These are phyloP conservation scores for Coryphaenoides rupestris DNA, from an alignment of 2,113 vertebrate species.

Conservation along the genomic window DNA sequence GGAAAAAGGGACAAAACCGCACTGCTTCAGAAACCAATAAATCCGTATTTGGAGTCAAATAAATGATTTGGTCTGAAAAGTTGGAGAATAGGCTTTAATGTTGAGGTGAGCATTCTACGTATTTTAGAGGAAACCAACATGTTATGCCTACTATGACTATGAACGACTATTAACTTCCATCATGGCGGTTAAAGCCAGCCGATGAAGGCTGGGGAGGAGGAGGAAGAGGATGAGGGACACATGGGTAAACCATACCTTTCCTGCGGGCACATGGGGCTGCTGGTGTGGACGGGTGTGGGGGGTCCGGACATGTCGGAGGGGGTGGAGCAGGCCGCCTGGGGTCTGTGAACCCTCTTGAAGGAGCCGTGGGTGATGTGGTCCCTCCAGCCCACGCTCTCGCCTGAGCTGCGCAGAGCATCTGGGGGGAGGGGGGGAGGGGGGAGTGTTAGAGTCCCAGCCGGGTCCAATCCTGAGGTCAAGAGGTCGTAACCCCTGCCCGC, in stretches of 20 bases:
- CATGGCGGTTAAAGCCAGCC: no score
- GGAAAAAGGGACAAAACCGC: no score
- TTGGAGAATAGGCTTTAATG: no score
- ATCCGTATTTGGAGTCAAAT: no score
- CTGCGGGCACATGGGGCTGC: slow-evolving; percentile 79
- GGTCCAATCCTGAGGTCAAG: neutral
- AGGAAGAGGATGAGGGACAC: neutral
- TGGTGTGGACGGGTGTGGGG: slow-evolving; percentile 79
- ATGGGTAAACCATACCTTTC: slow-evolving; percentile 74
- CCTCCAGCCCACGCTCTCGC: slow-evolving; percentile 74
- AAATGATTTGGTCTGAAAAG: no score
- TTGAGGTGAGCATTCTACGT: no score
- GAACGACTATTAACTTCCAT: no score
- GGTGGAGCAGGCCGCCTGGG: slow-evolving; percentile 62
- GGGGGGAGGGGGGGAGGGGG: neutral
- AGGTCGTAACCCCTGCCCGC: neutral
- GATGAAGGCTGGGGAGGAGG: neutral
- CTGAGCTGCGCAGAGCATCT: slow-evolving; percentile 64
- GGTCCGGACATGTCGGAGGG: slow-evolving; percentile 75
- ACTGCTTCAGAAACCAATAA: no score
- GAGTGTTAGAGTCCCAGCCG: no score
- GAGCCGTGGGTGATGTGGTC: slow-evolving; percentile 75
- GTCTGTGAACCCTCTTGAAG: slow-evolving; percentile 68
- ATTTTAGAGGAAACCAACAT: no score
- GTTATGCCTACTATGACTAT: no score